Conservation (phyloP, 2,113 vertebrate species). For the Pionites leucogaster region DNA sequence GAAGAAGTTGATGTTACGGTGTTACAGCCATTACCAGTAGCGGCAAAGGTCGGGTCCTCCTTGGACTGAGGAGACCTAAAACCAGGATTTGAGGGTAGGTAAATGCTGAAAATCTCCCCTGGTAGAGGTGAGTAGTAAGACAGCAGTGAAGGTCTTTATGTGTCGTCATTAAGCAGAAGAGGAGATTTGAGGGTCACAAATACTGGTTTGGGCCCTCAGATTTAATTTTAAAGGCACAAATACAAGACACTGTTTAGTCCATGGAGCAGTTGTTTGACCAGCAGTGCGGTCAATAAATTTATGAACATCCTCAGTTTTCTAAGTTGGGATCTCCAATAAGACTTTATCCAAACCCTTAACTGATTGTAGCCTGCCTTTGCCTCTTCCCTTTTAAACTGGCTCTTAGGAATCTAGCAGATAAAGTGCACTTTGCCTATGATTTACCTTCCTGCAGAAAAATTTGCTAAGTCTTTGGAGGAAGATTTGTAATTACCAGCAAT, state of each 20-base stretch:
- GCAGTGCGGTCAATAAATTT: background rate
- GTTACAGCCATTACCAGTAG: background rate
- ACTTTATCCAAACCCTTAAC: background rate
- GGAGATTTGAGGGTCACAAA: background rate
- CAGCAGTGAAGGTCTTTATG: background rate
- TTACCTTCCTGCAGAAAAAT: background rate
- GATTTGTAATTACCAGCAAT: background rate
- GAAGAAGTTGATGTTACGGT: background rate
- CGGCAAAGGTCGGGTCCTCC: background rate
- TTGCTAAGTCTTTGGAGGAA: background rate
- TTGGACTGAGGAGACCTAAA: background rate
- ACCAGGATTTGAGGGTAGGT: background rate
- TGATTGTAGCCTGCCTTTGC: background rate
- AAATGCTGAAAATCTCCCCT: background rate
- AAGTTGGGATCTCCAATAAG: background rate
- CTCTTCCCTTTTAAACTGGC: background rate
- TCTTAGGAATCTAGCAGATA: background rate
- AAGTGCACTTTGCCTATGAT: background rate
- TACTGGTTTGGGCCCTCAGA: background rate
- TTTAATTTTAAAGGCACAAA: background rate
- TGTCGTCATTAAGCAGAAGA: background rate
- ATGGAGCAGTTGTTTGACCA: background rate
- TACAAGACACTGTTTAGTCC: background rate
- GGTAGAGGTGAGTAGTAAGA: background rate
- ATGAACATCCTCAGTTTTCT: background rate